A percentile compares a stretch with the other conserved stretches of the same genome.
Evolutionary conservation across 1,140 invertebrate genomes (phyloP).

Genomic region (Dinothrombium tinctorium): DNA sequence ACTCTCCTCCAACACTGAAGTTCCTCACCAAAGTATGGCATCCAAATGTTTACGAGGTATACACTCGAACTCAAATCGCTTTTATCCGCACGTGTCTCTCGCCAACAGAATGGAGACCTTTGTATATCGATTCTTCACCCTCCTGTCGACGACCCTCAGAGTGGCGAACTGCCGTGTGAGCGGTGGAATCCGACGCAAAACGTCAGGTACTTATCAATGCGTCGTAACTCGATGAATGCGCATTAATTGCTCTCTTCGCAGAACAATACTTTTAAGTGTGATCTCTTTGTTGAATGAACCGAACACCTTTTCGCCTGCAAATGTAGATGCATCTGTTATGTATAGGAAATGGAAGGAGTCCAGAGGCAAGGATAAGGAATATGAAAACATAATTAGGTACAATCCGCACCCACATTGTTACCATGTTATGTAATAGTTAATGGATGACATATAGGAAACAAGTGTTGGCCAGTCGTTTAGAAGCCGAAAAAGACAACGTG

Average conservation of each 20-base stretch:
- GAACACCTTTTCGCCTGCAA: slow-evolving; percentile 96
- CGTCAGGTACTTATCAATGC: slow-evolving; percentile 36
- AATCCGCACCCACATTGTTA: not conserved
- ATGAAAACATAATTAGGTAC: slow-evolving; percentile 95
- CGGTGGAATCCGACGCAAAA: slow-evolving; percentile 99
- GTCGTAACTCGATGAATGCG: not conserved
- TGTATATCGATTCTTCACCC: slow-evolving; percentile 99
- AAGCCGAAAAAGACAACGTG: slow-evolving; percentile 89
- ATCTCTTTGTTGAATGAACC: slow-evolving; percentile 97
- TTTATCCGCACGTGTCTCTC: slow-evolving; percentile 10
- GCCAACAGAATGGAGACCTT: slow-evolving; percentile 79
- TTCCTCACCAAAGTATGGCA: slow-evolving; percentile 99
- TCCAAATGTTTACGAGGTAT: slow-evolving; percentile 99
- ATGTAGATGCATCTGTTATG: slow-evolving; percentile 98
- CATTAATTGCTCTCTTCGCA: slow-evolving; percentile 20
- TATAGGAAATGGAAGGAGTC: slow-evolving; percentile 95
- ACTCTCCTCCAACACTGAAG: slow-evolving; percentile 85
- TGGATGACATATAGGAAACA: slow-evolving; percentile 50
- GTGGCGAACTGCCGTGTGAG: slow-evolving; percentile 92
- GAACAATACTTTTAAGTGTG: slow-evolving; percentile 89
- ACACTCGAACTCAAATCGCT: slow-evolving; percentile 35
- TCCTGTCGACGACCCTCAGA: slow-evolving; percentile 94
- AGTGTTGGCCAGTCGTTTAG: slow-evolving; percentile 71
- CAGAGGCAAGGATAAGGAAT: slow-evolving; percentile 94
- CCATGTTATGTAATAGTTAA: not conserved